Conservation (phyloP, 2,797 vertebrate species). For the Clarias laeviceps region DNA sequence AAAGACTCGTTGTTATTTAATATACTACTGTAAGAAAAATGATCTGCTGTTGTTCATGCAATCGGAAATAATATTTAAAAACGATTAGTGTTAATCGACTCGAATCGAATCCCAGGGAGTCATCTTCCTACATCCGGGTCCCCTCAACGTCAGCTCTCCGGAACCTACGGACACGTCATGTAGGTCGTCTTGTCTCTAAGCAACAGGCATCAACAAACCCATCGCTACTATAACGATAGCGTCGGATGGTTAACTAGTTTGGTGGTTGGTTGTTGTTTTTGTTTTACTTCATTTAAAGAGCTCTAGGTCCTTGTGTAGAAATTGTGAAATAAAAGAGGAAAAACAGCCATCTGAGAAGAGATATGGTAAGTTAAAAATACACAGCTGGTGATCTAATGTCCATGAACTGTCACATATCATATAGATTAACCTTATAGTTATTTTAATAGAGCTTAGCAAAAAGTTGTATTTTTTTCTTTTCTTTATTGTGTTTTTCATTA, state of each 20-base stretch:
- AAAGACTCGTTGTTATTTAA: too few relatives aligned
- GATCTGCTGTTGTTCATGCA: too few relatives aligned
- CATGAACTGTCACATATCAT: neutral
- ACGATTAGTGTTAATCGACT: too few relatives aligned
- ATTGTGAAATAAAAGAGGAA: neutral
- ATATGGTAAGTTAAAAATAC: constrained; percentile 1
- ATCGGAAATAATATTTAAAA: too few relatives aligned
- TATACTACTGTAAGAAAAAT: too few relatives aligned
- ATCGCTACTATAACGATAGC: neutral
- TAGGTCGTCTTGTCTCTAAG: constrained; percentile 60
- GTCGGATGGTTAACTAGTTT: neutral
- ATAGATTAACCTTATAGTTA: too few relatives aligned
- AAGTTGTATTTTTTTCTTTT: neutral
- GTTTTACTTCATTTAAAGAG: neutral
- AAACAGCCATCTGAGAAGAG: neutral
- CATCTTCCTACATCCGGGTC: constrained; percentile 53
- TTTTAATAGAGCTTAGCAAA: neutral
- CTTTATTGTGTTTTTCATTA: neutral
- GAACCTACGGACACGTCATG: constrained; percentile 56
- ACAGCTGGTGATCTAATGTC: neutral
- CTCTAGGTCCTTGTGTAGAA: neutral
- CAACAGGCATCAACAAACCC: constrained; percentile 65
- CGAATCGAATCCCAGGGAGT: neutral
- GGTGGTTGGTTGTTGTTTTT: neutral
- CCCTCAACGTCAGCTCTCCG: constrained; percentile 51